Evolutionary conservation across 2,888 invertebrate genomes (phyloP).

Genomic region (Ophion costatus): DNA sequence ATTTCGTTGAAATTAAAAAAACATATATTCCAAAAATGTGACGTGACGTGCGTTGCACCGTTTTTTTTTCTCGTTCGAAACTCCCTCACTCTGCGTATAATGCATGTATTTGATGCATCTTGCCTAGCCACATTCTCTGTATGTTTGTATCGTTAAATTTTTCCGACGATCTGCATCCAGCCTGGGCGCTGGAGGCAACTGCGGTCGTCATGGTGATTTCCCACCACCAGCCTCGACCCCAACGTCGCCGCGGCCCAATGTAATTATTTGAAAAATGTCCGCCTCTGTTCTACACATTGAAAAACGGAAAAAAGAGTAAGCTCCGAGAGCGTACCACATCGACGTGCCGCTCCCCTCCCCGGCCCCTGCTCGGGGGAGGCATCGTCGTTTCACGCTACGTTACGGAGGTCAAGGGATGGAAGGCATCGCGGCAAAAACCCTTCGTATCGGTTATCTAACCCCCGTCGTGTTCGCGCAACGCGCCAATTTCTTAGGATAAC

Average conservation of each 20-base stretch:
- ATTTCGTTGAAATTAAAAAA: too few species aligned
- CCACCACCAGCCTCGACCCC: slow-evolving; percentile 73
- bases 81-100: slow-evolving; percentile 38
- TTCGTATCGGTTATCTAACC: not conserved
- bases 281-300: slow-evolving; percentile 70
- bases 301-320: not conserved
- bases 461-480: not conserved
- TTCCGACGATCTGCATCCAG: slow-evolving; percentile 61
- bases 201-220: slow-evolving; percentile 83
- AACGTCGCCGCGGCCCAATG: slow-evolving; percentile 79
- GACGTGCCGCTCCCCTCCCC: too few species aligned
- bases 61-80: not conserved
- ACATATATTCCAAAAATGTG: too few species aligned
- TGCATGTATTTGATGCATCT: not conserved
- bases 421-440: not conserved
- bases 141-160: slow-evolving; percentile 74
- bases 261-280: slow-evolving; percentile 84
- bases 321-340: too few species aligned
- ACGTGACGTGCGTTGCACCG: too few species aligned
- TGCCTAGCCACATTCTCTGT: slow-evolving; percentile 66
- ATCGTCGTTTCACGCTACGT: not conserved
- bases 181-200: slow-evolving; percentile 78
- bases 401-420: not conserved
- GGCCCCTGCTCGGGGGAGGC: too few species aligned
- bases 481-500: not conserved